Evolutionary conservation across 2,888 invertebrate genomes (phyloP), one percentile per base, ranked within the genome.

Genomic region (Crossocerus cetratus): DNA sequence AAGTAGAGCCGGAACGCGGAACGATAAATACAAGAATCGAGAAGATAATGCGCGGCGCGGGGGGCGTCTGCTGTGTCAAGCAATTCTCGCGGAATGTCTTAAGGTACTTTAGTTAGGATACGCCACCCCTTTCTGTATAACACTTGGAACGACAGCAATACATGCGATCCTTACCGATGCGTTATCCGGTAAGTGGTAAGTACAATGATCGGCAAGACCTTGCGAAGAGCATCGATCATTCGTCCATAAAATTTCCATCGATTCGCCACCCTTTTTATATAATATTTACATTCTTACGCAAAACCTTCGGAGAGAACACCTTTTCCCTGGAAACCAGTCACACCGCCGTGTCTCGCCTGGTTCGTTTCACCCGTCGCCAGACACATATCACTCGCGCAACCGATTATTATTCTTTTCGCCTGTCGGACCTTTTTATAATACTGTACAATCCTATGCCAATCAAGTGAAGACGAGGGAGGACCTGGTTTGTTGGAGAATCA

Each of bases 191-290:
- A 49, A 49, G 49, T 66, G 60, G 72, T 79, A 76, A 80, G 74
- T 74, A 74, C 71, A 72, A 69, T 69, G 20, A 67, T 73, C 43
- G 66, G 49, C 49, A 49, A 76, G 78, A 71, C 54, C 54, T 60
- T 82, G 76, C 78, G 75, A 80, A 81, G 83, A 75, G 78, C 77
- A 82, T 76, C 81, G 79, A 84, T 85, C 84, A 88, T 85, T 84
- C 83, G 86, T 81, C 80, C 77, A 73, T 83, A 84, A 83, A 84
- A 84, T 82, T 84, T 81, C 77, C 62, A 73, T 49, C 49, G 49
- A 49, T 49, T 16, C 13, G 49, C 49, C 14, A 49, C 32, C 2
- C 11, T 32, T 32, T 32, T 8, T 32, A 32, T 32, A 32, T 32
- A 32, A 32, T 32, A 32, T 32, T 32, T 32, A 32, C 32, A 32